These are phyloP conservation scores for Oplegnathus fasciatus DNA, from an alignment of 2,113 vertebrate genomes.

Conservation along the genomic window DNA sequence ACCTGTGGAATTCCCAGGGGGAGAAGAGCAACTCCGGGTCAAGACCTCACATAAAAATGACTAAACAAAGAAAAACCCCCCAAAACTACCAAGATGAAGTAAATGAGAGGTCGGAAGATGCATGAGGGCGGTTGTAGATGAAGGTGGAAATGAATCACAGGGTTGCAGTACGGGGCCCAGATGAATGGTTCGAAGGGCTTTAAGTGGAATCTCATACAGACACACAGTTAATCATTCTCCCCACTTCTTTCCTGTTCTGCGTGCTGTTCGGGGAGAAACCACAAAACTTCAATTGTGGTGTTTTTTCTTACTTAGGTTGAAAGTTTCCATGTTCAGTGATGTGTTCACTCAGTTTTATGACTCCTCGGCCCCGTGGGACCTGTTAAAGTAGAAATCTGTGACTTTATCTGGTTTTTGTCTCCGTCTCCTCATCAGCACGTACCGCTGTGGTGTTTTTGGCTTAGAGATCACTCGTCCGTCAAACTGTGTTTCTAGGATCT, in stretches of 20 bases:
- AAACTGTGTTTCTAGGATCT: constrained; percentile 35
- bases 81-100: constrained; percentile 58
- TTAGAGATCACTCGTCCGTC: constrained; percentile 21
- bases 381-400: constrained; percentile 63
- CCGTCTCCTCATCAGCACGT: constrained; percentile 50
- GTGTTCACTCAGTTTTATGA: constrained; percentile 66
- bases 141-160: constrained; percentile 70
- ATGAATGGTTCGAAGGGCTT: constrained; percentile 57
- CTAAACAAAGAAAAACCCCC: constrained; percentile 51
- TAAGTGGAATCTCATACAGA: constrained; percentile 57
- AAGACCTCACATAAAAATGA: constrained; percentile 66
- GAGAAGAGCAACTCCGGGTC: constrained; percentile 70
- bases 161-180: constrained; percentile 43
- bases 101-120: constrained; percentile 55
- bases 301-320: constrained; percentile 58
- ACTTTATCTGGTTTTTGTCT: constrained; percentile 69
- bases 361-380: constrained; percentile 52
- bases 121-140: constrained; percentile 55
- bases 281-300: constrained; percentile 69
- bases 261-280: constrained; percentile 39
- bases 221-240: constrained; percentile 71
- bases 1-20: constrained; percentile 83
- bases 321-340: constrained; percentile 72
- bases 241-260: constrained; percentile 48
- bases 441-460: constrained; percentile 44